Evolutionary conservation across 2,888 invertebrate species (phyloP).

Genomic region (Halocaridina rubra): DNA sequence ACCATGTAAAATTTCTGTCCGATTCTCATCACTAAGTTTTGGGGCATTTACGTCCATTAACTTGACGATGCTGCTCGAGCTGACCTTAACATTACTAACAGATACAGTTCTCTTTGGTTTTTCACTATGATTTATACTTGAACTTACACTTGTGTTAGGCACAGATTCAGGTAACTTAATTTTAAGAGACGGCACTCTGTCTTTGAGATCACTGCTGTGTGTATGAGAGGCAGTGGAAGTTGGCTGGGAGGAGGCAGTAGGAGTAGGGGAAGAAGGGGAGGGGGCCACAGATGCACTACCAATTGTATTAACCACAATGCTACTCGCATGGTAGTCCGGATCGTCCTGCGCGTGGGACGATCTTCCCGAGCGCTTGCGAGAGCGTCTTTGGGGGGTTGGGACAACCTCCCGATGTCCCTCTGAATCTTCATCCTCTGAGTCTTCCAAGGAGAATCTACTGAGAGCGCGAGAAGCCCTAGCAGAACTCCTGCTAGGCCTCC

Average conservation of each 20-base stretch:
- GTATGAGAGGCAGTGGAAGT: no score
- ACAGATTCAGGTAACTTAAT: constrained; percentile 59
- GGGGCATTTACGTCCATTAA: no score
- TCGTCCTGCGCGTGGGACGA: constrained; percentile 24
- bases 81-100: constrained; percentile 15
- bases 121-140: constrained; percentile 4
- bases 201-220: constrained; percentile 27
- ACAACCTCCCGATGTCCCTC: constrained; percentile 12
- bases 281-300: constrained; percentile 7
- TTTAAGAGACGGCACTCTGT: constrained; percentile 57
- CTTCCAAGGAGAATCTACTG: constrained; percentile 56
- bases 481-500: constrained; percentile 56
- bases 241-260: no score
- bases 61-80: not conserved
- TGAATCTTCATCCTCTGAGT: constrained; percentile 51
- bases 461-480: constrained; percentile 55
- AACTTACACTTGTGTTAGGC: constrained; percentile 33
- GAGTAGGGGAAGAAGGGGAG: no score
- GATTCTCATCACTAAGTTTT: no score
- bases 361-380: constrained; percentile 26
- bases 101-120: constrained; percentile 40
- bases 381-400: constrained; percentile 1
- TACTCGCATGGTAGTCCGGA: not conserved
- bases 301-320: not conserved
- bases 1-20: no score